Percentiles rank a stretch among this genome's conserved stretches.
Conservation (phyloP, 2,888 invertebrate species). For the Agriopis aurantiaria region DNA sequence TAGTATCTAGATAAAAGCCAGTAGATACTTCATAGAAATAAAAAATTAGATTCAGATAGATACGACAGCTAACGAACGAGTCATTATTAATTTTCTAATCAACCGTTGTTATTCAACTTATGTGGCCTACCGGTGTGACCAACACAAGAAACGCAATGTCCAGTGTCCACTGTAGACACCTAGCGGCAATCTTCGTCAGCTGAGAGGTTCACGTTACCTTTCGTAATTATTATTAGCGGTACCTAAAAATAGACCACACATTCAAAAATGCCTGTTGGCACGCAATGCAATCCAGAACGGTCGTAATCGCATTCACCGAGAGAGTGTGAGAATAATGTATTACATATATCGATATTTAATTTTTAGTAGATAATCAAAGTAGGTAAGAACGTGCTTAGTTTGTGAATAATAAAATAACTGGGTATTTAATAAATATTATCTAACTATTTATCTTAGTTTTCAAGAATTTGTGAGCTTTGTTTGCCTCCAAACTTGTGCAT, state of each 20-base stretch:
- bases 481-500: too few relatives aligned
- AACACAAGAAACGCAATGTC: constrained; percentile 51
- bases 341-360: constrained; percentile 14
- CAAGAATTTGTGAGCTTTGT: too few relatives aligned
- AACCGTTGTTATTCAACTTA: neutral
- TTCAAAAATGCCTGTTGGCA: constrained; percentile 82
- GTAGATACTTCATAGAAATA: neutral
- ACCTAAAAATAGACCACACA: constrained; percentile 84
- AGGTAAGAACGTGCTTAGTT: too few relatives aligned
- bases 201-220: constrained; percentile 84
- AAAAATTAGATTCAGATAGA: neutral
- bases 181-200: constrained; percentile 61
- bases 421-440: too few relatives aligned
- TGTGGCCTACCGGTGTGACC: constrained; percentile 54
- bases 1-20: too few relatives aligned
- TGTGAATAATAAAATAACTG: too few relatives aligned
- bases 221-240: constrained; percentile 83
- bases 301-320: constrained; percentile 72
- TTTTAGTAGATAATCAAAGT: neutral
- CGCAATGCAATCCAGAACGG: constrained; percentile 68
- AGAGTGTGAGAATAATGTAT: constrained; percentile 53
- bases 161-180: constrained; percentile 49
- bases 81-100: too few relatives aligned
- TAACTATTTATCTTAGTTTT: too few relatives aligned
- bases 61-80: neutral